phyloP scores from a whole-genome alignment of 2,797 vertebrate species.

The Oreortyx pictus region DNA sequence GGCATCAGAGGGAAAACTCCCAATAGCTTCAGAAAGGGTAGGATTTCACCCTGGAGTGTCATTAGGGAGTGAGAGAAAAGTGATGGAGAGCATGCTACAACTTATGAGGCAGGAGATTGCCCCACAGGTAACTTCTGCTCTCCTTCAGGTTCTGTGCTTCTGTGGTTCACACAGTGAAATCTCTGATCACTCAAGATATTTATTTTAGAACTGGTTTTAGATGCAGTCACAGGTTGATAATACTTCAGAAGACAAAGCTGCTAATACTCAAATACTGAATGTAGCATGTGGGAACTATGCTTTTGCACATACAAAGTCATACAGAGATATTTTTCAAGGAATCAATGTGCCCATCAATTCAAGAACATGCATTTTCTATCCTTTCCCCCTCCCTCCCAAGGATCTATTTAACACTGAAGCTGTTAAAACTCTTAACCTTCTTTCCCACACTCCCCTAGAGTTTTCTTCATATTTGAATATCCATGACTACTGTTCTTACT shows the following conservation, averaged over 20 bases:
- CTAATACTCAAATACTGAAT: not conserved
- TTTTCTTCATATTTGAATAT: not conserved
- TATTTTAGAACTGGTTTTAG: not conserved
- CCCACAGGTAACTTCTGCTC: not conserved
- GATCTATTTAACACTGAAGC: not conserved
- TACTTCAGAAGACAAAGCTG: not conserved
- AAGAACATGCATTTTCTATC: not conserved
- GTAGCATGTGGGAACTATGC: rapidly evolving
- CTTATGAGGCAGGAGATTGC: not conserved
- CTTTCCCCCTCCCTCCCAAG: not conserved
- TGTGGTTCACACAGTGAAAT: not conserved
- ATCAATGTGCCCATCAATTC: not conserved
- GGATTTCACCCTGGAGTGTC: not conserved
- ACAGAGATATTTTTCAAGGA: rapidly evolving
- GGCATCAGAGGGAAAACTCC: not conserved
- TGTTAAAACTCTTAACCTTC: not conserved
- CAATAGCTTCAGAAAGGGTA: not conserved
- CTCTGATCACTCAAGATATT: not conserved
- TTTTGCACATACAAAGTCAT: not conserved
- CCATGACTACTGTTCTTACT: not conserved
- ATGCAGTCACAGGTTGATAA: not conserved
- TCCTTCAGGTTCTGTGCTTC: not conserved
- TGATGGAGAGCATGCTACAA: not conserved
- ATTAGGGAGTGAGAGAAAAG: not conserved
- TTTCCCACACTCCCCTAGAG: rapidly evolving